phyloP scores from a whole-genome alignment of 1,140 invertebrate species.

The Drosophila asahinai region DNA sequence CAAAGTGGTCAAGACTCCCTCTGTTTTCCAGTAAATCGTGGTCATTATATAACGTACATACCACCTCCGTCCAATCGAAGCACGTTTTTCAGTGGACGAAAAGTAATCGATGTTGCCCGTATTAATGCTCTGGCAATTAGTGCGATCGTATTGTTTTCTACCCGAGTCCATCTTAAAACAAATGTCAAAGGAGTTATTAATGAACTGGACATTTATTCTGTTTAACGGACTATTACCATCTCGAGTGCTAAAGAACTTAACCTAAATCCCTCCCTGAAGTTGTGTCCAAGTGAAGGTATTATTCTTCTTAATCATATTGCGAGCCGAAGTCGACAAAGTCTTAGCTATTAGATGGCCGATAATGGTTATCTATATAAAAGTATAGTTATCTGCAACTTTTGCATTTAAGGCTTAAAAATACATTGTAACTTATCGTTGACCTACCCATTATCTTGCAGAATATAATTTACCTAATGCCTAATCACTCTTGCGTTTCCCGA shows the following conservation, averaged over 20 bases:
- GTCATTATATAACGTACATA: conserved; percentile 17
- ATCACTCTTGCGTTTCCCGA: conserved; percentile 1
- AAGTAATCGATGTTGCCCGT: conserved; percentile 53
- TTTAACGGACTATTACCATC: neutral
- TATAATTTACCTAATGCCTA: conserved; percentile 11
- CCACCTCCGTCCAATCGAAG: neutral
- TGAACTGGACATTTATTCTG: conserved; percentile 41
- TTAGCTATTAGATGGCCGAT: no score
- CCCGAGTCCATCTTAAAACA: conserved; percentile 56
- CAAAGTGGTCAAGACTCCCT: conserved; percentile 67
- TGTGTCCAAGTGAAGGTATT: neutral
- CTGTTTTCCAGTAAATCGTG: conserved; percentile 19
- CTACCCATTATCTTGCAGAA: neutral
- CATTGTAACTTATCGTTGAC: no score
- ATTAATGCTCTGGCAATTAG: conserved; percentile 75
- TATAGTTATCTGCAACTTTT: neutral
- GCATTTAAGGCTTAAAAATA: no score
- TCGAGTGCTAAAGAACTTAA: neutral
- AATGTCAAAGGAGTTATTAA: conserved; percentile 65
- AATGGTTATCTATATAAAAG: neutral
- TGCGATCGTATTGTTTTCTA: conserved; percentile 73
- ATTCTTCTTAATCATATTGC: no score
- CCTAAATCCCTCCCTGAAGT: neutral
- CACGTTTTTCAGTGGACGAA: conserved; percentile 9
- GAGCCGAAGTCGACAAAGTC: no score